Evolutionary conservation across 2,797 vertebrate genomes (phyloP), one percentile per base, ranked within the genome.

Genomic region (Danio choprae): DNA sequence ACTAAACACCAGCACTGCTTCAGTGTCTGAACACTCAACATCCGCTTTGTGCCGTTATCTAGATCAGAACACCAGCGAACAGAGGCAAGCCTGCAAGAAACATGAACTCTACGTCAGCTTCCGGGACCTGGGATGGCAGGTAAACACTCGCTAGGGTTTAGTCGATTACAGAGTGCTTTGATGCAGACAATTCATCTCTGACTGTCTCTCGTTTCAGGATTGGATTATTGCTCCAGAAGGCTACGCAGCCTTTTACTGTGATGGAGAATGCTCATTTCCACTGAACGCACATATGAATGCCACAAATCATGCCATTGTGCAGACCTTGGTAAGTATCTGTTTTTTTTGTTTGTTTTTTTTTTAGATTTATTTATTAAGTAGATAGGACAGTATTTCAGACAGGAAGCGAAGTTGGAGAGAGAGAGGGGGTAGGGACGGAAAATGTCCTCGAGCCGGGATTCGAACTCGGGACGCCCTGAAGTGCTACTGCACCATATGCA

Each of bases 201-300:
- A 20, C 18, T 55, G 15, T 82, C 38, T 69, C 18, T 58, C 22
- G 44, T 48, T 62, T 18, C 68, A 99, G 98, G 98, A 99, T 75
- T 99, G 98, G 98, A 99, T 99, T 86, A 99, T 99, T 86, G 98
- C 98, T 56, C 98, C 98, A 0, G 98, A 99, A 84, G 98, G 98
- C 69, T 99, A 99, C 0, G 98, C 98, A 77, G 98, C 98, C 0
- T 99, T 99, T 91, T 99, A 99, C 84, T 99, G 98, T 67, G 98
- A 99, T 29, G 98, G 98, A 62, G 98, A 99, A 91, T 99, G 98
- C 84, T 97, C 98, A 1, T 99, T 99, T 86, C 98, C 98, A 68
- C 97, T 99, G 83, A 99, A 99, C 77, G 98, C 98, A 55, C 98
- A 99, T 85, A 99, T 99, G 98, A 99, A 99, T 0, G 98, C 98